Evolutionary conservation across 2,113 vertebrate genomes (phyloP).

Genomic region (Clarias macrocephalus): DNA sequence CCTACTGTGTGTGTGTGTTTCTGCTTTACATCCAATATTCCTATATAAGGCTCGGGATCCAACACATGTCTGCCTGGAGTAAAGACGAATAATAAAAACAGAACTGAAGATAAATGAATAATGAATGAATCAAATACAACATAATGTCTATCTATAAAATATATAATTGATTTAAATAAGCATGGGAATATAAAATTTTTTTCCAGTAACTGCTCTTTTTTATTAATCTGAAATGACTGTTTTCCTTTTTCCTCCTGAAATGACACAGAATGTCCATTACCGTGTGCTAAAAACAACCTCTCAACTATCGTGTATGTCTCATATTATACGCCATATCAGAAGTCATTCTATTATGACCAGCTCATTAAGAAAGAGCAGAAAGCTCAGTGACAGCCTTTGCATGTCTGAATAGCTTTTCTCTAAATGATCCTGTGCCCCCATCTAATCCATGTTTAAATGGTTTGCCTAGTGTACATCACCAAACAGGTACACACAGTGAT

Average conservation of each 20-base stretch:
- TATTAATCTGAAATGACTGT: not conserved
- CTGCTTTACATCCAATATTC: not conserved
- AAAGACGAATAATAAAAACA: not conserved
- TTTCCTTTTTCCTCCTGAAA: not conserved
- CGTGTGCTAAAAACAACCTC: conserved; percentile 10
- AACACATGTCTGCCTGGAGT: no score
- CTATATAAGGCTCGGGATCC: not conserved
- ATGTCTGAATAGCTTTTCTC: conserved; percentile 39
- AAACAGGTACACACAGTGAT: conserved; percentile 43
- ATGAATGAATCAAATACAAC: not conserved
- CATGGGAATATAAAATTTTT: not conserved
- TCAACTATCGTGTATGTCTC: conserved; percentile 6
- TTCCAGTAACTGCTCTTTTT: not conserved
- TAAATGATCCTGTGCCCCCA: conserved; percentile 39
- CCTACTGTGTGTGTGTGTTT: not conserved
- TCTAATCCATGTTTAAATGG: conserved; percentile 50
- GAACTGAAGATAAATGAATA: not conserved
- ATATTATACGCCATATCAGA: conserved; percentile 25
- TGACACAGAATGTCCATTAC: not conserved
- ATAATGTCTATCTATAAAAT: not conserved
- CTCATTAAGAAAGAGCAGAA: conserved; percentile 38
- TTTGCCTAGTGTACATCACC: conserved; percentile 40
- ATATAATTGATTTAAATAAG: not conserved
- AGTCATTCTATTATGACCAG: conserved; percentile 30
- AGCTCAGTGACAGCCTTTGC: conserved; percentile 39